Evolutionary conservation across 2,113 vertebrate species (phyloP), one percentile per base, ranked within the genome.

Genomic region (Cyanoramphus novaezelandiae): DNA sequence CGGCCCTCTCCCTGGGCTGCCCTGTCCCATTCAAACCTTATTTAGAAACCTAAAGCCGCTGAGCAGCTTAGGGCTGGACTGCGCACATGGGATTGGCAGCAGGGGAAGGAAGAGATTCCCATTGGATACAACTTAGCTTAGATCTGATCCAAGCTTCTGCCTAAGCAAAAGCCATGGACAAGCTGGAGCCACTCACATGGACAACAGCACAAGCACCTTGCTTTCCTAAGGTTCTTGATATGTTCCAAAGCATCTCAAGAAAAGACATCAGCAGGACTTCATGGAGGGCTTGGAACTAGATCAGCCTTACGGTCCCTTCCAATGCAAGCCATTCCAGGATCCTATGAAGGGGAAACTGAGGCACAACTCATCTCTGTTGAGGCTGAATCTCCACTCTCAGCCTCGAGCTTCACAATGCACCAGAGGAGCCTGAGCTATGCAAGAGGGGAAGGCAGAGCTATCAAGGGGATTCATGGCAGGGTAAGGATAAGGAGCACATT

Each of bases 291-390:
- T 59, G 57, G 57, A 59, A 35, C 14, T 24, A 35, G 21, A 10
- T 24, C 33, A 59, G n/a, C 57, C 6, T 35, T 59, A 35, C 24
- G 21, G 57, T 24, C 33, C 33, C 57, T 59, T 59, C 33, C 57
- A 59, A 24, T 21, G 33, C 13, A 24, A 59, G 21, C 33, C 57
- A 24, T 59, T 15, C n/a, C 23, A 35, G 20, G 57, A 15, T 59
- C 14, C 33, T 13, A 35, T 35, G 57, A 39, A 47, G 35, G 69
- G 88, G 88, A 90, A 95, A 82, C 81, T 11, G 77, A 95, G 78
- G 74, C 78, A 67, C 10, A 0, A 11, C 0, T 2, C 25, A 11
- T 1, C 2, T 1, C 2, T 39, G 23, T 0, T 9, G 17, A 46
- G 75, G 52, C 12, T 19, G 17, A n/a, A 70, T 29, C 50, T 59